Base-by-base conservation (phyloP, 2,888 invertebrate species). In the Falcaria lacertinaria region DNA sequence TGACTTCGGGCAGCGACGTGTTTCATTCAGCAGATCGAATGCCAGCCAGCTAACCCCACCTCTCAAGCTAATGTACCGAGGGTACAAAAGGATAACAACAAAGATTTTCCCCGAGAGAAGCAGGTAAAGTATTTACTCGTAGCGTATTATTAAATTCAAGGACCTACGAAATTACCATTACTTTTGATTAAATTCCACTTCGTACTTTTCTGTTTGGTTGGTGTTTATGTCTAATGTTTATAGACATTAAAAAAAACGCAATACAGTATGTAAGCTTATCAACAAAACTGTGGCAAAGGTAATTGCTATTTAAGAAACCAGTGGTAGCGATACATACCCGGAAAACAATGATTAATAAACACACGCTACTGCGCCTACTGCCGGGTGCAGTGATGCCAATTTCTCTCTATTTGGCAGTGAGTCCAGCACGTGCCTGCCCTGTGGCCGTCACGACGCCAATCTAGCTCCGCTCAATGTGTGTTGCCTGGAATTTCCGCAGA, bases 21-120 rank as follows among this genome's bases (percentile, higher is more conserved):
- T 47, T 49, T 47, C 50, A 48, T 49, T 47, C 50, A 48, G 44
- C 39, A 44, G 50, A 60, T 65, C 61, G 52, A 65, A 59, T 60
- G 48, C 51, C 60, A 53, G n/a, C n/a, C n/a, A n/a, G n/a, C n/a
- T n/a, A n/a, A 48, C 49, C 50, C 45, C 44, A 41, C 15, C 7
- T 7, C 17, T 16, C 37, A 22, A 37, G 22, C 15, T 7, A 22
- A 37, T 37, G 14, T 37, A 37, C 22, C n/a, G 37, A 15, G n/a
- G 19, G 14, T 37, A 37, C 15, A 37, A 37, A 37, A 15, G 15
- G 25, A 14, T 8, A 25, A 4, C 7, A 37, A 37, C 15, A 25
- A 6, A 36, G 19, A 22, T 22, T 36, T 22, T 14, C n/a, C 16
- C 22, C 11, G 15, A 36, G 11, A 2, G 15, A 15, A 15, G 7